phyloP scores from a whole-genome alignment of 2,113 vertebrate species.

The Mandrillus leucophaeus region DNA sequence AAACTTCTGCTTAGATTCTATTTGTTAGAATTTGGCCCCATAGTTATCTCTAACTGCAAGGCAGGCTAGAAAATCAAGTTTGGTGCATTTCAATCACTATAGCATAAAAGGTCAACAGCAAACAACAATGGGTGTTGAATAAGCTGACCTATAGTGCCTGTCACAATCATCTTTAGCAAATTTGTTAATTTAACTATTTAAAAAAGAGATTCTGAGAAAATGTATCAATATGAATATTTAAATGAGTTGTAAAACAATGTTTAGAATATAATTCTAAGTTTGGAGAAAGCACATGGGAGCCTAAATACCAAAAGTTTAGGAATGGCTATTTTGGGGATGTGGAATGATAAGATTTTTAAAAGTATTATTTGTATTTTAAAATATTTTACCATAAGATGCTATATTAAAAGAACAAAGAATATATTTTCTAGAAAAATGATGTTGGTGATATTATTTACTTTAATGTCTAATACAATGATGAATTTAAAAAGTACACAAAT shows the following conservation, averaged over 20 bases:
- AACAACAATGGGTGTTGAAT: neutral
- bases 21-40: neutral
- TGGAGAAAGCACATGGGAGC: neutral
- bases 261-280: neutral
- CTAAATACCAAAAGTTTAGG: neutral
- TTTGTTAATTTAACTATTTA: neutral
- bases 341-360: neutral
- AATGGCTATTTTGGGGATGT: neutral
- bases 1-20: neutral
- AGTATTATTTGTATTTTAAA: neutral
- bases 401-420: constrained; percentile 10
- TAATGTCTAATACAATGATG: neutral
- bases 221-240: neutral
- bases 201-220: neutral
- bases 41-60: neutral
- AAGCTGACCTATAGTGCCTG: neutral
- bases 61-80: neutral
- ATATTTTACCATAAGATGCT: neutral
- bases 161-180: neutral
- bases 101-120: neutral
- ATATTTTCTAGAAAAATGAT: neutral
- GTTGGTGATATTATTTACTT: neutral
- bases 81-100: neutral
- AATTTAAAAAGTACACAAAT: neutral
- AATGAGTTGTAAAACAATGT: neutral